Evolutionary conservation across 2,113 vertebrate species (phyloP), one percentile per base, ranked within the genome.

Genomic region (Manacus vitellinus): DNA sequence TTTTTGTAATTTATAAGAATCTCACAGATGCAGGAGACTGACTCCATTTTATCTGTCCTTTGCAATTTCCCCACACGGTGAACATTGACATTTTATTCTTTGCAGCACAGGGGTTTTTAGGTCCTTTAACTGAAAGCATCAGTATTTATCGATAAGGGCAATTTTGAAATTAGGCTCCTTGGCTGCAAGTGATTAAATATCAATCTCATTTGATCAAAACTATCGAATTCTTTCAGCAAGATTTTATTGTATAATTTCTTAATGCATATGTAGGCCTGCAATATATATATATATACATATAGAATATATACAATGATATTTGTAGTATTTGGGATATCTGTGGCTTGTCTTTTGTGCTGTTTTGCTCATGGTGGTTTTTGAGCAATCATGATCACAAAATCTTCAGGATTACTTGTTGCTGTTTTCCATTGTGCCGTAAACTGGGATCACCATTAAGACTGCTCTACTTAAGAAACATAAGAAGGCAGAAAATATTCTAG

Each of bases 121-220:
- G 61, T 72, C 35, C 56, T 82, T 91, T 71, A 63, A 35, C 39
- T 35, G 91, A 91, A 91, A 91, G 13, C 68, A 25, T 75, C 68
- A 49, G 33, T 61, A 44, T 85, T 94, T 86, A 63, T 78, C 89
- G 83, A 91, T 81, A 95, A 95, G 37, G 68, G 39, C 65, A 84
- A 74, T 89, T 92, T 75, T 92, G 76, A 91, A 96, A 94, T 92
- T n/a, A 77, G 39, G 27, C 47, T 88, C 23, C 68, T 88, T 75
- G 89, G 14, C 78, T 83, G 67, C 59, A 76, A 74, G 25, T 93
- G 88, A 66, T 83, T 94, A 95, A 80, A 80, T 83, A 92, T 80
- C 78, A 92, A 35, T 90, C 72, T 94, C 3, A 77, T 92, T 88
- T 83, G 75, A 93, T 80, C 81, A 90, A 92, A 95, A 66, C 51